phyloP scores from a whole-genome alignment of 2,797 vertebrate species.

The Enteromius argenteus region DNA sequence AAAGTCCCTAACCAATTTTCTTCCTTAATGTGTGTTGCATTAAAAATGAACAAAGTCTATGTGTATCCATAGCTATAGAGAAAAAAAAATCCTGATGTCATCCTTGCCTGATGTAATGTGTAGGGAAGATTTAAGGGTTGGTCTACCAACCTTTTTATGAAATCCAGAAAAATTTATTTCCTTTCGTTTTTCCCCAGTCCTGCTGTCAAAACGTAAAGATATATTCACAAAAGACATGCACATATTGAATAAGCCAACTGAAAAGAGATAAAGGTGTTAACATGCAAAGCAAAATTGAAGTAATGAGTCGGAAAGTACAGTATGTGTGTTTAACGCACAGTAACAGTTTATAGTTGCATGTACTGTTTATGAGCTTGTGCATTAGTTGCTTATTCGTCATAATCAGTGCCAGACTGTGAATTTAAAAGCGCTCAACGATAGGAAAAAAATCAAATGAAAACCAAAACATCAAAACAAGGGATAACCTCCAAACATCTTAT shows the following conservation, averaged over 20 bases:
- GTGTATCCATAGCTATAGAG: background rate
- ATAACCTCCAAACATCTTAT: background rate
- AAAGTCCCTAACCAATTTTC: background rate
- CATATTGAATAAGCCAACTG: background rate
- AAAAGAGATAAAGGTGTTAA: background rate
- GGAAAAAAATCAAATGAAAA: background rate
- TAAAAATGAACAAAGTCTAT: background rate
- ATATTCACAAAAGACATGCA: background rate
- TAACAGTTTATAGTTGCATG: background rate
- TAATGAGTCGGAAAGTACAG: background rate
- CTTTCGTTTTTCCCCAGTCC: background rate
- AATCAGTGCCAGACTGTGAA: background rate
- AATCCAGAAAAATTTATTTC: background rate
- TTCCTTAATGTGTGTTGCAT: background rate
- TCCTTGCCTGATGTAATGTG: background rate
- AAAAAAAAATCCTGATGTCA: background rate
- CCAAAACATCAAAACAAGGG: background rate
- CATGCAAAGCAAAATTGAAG: background rate
- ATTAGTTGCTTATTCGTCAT: background rate
- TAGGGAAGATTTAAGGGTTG: background rate
- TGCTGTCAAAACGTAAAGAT: background rate
- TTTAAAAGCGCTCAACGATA: background rate
- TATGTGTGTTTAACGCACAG: background rate
- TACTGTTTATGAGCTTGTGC: background rate
- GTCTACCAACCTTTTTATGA: background rate